Evolutionary conservation across 1,140 invertebrate species (phyloP), one percentile per base, ranked within the genome.

Genomic region (Papilio glaucus): DNA sequence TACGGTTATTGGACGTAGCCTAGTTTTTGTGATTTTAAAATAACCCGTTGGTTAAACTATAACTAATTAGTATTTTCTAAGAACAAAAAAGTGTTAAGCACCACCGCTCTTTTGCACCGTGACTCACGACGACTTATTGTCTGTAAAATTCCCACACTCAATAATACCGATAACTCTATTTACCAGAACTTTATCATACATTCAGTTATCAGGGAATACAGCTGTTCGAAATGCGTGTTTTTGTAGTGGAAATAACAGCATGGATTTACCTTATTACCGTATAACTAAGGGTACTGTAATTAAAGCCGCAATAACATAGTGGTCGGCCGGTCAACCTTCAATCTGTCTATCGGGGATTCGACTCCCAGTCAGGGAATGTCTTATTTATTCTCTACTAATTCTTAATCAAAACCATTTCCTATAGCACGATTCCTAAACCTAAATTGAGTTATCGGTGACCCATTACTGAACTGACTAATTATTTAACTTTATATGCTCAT

Each of bases 131-230:
- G 26, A 26, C 26, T 33, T 33, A 62, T 62, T 62, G 33, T 62
- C 26, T 33, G 33, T 65, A 21, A 39, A 39, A 39, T 38, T 65
- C 62, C 29, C 62, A 65, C 62, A 65, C 33, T 10, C 37, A 65
- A 39, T 65, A 65, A 65, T 39, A 39, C 33, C 37, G 24, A 37
- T 61, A 57, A 61, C 60, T 38, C 33, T 65, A 38, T 21, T 65
- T 65, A 38, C 33, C 39, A n/a, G 62, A 65, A 65, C 29, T 39
- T 65, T 39, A 65, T 65, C 62, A 65, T 7, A 10, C 10, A 65
- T 65, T 65, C 29, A 38, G 9, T 65, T 65, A 65, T 39, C 62
- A 39, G n/a, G 29, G 62, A 1, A 39, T 39, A 37, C 37, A 65
- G 38, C 37, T 21, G 62, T 63, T 39, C 33, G 26, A n/a, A 61